Base-by-base conservation (phyloP, 2,888 invertebrate species). In the Eupeodes latifasciatus region DNA sequence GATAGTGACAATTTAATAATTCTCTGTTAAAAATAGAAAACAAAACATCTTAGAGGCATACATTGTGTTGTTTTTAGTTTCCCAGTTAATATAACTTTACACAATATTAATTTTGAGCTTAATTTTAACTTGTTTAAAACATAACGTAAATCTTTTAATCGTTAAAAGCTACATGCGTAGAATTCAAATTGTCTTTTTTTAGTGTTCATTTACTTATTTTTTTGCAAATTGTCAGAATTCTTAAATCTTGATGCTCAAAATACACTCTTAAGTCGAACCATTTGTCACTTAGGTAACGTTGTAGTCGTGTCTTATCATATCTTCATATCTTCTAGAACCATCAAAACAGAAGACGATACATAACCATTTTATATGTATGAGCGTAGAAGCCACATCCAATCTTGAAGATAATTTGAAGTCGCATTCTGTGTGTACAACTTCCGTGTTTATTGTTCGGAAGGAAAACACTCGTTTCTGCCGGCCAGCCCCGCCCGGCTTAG, bases 361-460 rank as follows among this genome's bases (percentile, higher is more conserved):
- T 49, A 71, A 44, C 57, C 44, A 55, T 57, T 72, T 40, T 40
- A 76, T 83, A 74, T 80, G 47, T n/a, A 64, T n/a, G 51, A 36
- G 81, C 59, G 71, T 85, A 44, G 44, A 76, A 66, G 53, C n/a
- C 27, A 44, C 59, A 57, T 74, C 78, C 27, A 69, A 86, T 82
- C 74, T 53, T 14, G 16, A 53, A 76, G 79, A 40, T 83, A 76
- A 76, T 69, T 76, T 76, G 55, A 61, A 64, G 66, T 76, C 81
- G 71, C 53, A 79, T 72, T 77, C 71, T 57, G 16, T 55, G 66
- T 51, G 71, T 72, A 71, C 40, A 72, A 85, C 83, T 83, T 87
- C 86, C 86, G 83, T 80, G 79, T 87, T 80, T 80, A 76, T 87
- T 83, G 75, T 87, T 79, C 71, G 80, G 76, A 87, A 72, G 79